Evolutionary conservation across 1,140 invertebrate genomes (phyloP), one percentile per base, ranked within the genome.

Genomic region (Drosophila miranda): DNA sequence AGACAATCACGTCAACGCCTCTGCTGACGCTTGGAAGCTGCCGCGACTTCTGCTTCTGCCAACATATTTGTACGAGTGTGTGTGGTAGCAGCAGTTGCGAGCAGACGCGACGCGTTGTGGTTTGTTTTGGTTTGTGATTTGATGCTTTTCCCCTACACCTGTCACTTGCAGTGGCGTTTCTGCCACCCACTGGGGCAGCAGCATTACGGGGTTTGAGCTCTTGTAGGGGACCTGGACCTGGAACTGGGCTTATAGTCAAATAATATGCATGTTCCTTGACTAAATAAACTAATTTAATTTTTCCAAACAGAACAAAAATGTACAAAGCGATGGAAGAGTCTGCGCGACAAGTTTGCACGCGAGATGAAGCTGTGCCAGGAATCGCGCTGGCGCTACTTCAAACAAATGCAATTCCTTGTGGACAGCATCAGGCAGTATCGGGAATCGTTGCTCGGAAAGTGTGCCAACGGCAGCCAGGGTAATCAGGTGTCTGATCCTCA

Each of bases 301-400:
- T n/a, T 6, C 38, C 43, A 46, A 71, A 2, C 28, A 90, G 89
- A 90, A 76, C 89, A 90, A 90, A 90, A 90, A 81, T 90, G 89
- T 66, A 90, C 89, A 56, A 90, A 90, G 52, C 89, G 89, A 6
- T 90, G 89, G 89, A 90, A 90, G 54, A 90, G 89, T 55, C 54
- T 90, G 53, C 89, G 89, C 11, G 89, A 90, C 46, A 90, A 90
- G 69, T 90, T 90, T 58, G 89, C 89, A 8, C 81, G 89, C 19
- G 89, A 90, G 64, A 90, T 90, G 89, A 90, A 90, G 68, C 49
- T 90, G 43, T 89, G 84, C 52, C 84, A 89, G 57, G 89, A 90
- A 73, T 90, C 89, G 41, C 89, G 89, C 54, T 90, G 89, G 89
- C 89, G 89, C 44, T 90, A 90, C 56, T 90, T 90, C 42, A 90